Conservation (phyloP, 2,888 invertebrate species). For the Euplagia quadripunctaria region DNA sequence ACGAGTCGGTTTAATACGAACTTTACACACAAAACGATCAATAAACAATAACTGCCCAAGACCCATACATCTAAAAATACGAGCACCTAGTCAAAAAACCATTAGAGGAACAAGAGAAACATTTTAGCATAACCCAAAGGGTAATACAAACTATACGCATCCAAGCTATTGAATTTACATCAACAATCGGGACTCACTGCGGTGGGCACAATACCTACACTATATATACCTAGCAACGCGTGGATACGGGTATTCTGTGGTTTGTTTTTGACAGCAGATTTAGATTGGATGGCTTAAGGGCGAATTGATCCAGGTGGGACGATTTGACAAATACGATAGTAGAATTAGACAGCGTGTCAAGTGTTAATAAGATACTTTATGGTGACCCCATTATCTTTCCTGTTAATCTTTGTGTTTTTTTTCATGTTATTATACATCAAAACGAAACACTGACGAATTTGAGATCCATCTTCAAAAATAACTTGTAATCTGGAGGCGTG, state of each 20-base stretch:
- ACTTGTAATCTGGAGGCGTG: too few relatives aligned
- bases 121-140: slow-evolving; percentile 47
- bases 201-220: not conserved
- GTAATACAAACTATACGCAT: slow-evolving; percentile 25
- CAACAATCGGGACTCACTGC: slow-evolving; percentile 38
- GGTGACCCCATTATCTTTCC: not conserved
- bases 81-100: slow-evolving; percentile 48
- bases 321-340: not conserved
- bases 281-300: slow-evolving; percentile 19
- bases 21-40: not conserved
- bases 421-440: too few relatives aligned
- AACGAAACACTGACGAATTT: too few relatives aligned
- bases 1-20: not conserved
- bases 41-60: not conserved
- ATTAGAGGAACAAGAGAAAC: slow-evolving; percentile 52
- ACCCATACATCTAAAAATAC: slow-evolving; percentile 23
- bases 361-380: not conserved
- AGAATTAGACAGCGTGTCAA: not conserved
- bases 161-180: slow-evolving; percentile 53
- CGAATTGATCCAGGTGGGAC: not conserved
- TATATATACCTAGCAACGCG: not conserved
- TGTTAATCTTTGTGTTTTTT: not conserved
- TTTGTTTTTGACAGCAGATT: slow-evolving; percentile 18
- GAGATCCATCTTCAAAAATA: too few relatives aligned
- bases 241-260: slow-evolving; percentile 1